A percentile compares a stretch with the other conserved stretches of the same genome.
These are phyloP conservation scores for Cosmopolites sordidus DNA, from an alignment of 2,888 invertebrate species.

Conservation along the genomic window DNA sequence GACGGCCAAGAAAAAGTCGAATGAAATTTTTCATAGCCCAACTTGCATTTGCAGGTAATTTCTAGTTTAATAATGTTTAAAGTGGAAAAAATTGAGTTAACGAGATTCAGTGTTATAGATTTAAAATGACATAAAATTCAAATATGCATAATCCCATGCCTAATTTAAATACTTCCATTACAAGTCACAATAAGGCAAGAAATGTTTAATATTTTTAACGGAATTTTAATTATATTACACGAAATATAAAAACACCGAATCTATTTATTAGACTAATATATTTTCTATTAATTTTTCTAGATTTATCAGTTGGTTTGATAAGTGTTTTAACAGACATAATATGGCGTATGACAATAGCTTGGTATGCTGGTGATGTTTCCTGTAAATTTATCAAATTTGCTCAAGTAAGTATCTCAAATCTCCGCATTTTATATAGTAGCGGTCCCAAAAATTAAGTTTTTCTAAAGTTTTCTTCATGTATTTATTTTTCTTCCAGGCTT, in stretches of 20 bases:
- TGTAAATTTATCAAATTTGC: conserved; percentile 84
- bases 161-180: no score
- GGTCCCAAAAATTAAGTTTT: no score
- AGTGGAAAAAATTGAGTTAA: no score
- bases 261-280: no score
- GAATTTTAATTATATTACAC: background rate
- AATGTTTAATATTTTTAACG: no score
- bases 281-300: conserved; percentile 63
- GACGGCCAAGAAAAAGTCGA: conserved; percentile 60
- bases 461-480: no score
- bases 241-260: background rate
- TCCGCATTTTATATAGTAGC: no score
- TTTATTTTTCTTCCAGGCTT: conserved; percentile 59
- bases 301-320: conserved; percentile 82
- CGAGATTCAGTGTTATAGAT: no score
- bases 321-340: conserved; percentile 86
- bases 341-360: conserved; percentile 83
- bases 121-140: no score
- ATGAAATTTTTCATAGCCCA: conserved; percentile 71
- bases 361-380: conserved; percentile 84
- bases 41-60: conserved; percentile 61
- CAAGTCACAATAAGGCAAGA: no score
- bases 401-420: conserved; percentile 55
- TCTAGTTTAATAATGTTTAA: background rate
- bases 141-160: no score